Percentiles rank a stretch among this genome's conserved stretches.
phyloP scores from a whole-genome alignment of 2,113 vertebrate genomes.

The Chloropsis hardwickii region DNA sequence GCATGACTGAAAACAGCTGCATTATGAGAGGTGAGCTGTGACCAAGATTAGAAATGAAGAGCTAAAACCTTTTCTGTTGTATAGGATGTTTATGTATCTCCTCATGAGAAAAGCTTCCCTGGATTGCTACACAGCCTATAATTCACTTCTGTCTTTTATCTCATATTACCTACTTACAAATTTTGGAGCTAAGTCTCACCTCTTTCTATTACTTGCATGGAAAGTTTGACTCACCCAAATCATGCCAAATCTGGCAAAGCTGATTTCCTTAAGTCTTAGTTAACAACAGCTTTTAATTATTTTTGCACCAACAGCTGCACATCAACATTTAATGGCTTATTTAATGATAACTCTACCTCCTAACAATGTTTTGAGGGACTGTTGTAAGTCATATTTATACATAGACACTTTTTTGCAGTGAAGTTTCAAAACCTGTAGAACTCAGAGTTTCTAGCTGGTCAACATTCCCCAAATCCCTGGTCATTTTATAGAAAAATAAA shows the following conservation, averaged over 20 bases:
- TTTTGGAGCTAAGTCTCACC: background rate
- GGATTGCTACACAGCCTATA: background rate
- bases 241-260: background rate
- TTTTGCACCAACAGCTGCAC: background rate
- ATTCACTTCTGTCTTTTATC: background rate
- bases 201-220: background rate
- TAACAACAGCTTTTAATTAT: background rate
- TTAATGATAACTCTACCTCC: background rate
- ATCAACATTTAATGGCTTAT: background rate
- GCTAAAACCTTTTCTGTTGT: background rate
- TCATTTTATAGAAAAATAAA: background rate
- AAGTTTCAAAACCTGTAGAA: background rate
- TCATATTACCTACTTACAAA: background rate
- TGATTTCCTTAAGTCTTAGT: background rate
- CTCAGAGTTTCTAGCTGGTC: background rate
- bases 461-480: background rate
- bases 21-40: accelerated
- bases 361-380: background rate
- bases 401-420: background rate
- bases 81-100: background rate
- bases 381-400: background rate
- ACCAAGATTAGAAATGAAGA: background rate
- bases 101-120: background rate
- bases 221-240: background rate
- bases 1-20: background rate